Evolutionary conservation across 2,888 invertebrate species (phyloP), one percentile per base, ranked within the genome.

Genomic region (Sphaerophoria rueppellii): DNA sequence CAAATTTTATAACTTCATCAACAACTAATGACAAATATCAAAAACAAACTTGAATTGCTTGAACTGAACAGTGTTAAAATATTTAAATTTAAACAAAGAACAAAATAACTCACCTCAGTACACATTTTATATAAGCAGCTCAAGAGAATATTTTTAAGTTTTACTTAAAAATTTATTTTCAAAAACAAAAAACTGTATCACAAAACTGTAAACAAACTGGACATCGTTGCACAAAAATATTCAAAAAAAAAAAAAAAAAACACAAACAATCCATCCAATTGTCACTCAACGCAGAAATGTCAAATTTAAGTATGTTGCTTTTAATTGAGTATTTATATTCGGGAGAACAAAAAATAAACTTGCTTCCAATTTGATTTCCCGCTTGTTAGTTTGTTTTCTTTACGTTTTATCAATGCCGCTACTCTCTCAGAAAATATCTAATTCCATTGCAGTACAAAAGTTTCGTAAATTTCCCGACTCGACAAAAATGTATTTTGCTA

Each of bases 21-120:
- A 24, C 24, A 24, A 24, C 1, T 16, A 50, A 50, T 16, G 5
- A 12, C 43, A 60, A 60, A 60, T 6, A 40, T 46, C 61, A 65
- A 35, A 2, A 52, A n/a, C 43, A 34, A 71, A 58, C n/a, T n/a
- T n/a, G n/a, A 12, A 54, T 58, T n/a, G 43, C 40, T 70, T 48
- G 34, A 69, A 43, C 40, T 43, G 9, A 40, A 52, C 14, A 24
- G 34, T 37, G 16, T 40, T 1, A 54, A n/a, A 40, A 4, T 24
- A 24, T 24, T 24, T 24, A 2, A n/a, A n/a, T n/a, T 24, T 24
- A n/a, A 32, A 40, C 32, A 73, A 4, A 43, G 11, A 6, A 48
- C 35, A 32, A 14, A 4, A 32, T 34, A 79, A 85, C 85, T 85
- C 77, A 85, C 85, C 85, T 85, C 85, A 73, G 85, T 81, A 32